Base-by-base conservation (phyloP, 2,888 invertebrate genomes). In the Morinoia aosen region DNA sequence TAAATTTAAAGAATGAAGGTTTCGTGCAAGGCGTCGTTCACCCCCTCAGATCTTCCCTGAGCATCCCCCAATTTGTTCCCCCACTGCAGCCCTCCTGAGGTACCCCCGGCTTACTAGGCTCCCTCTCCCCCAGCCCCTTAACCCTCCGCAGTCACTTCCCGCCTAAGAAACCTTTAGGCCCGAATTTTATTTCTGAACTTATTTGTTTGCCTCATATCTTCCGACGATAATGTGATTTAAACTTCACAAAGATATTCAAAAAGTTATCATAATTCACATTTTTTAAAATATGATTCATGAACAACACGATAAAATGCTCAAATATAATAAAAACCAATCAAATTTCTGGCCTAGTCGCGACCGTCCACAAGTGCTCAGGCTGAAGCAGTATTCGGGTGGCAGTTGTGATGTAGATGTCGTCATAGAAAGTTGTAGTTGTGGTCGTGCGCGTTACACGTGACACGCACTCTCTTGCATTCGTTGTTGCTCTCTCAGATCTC, bases 21-120 rank as follows among this genome's bases (percentile, higher is more conserved):
- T 3, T 61, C 4, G 10, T 1, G 64, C 61, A 95, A 95, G 95
- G 95, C 95, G 95, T 95, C 95, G 58, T 25, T 95, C 95, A 95
- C 95, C 95, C 95, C 95, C 95, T 95, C 58, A 61, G 58, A 95
- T 95, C 95, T 88, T 95, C 95, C 95, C 95, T 95, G 95, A 95
- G 95, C 95, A 95, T 95, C 95, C 76, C 90, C 90, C 94, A 56
- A 88, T 64, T 58, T 93, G 58, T 48, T 58, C 56, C 95, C 58
- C 90, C 57, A 57, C 40, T 40, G 56, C 40, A 10, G 58, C 88
- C 61, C 64, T 58, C 95, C 90, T 91, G n/a, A 48, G 19, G 40
- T 56, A 88, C 91, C 64, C 91, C 90, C 61, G n/a, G n/a, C 94
- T 10, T 94, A 91, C 91, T 91, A 16, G 25, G 48, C 93, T 40